A percentile compares a stretch with the other conserved stretches of the same genome.
Evolutionary conservation across 1,140 invertebrate genomes (phyloP).

Genomic region (Bombus pyrosoma): DNA sequence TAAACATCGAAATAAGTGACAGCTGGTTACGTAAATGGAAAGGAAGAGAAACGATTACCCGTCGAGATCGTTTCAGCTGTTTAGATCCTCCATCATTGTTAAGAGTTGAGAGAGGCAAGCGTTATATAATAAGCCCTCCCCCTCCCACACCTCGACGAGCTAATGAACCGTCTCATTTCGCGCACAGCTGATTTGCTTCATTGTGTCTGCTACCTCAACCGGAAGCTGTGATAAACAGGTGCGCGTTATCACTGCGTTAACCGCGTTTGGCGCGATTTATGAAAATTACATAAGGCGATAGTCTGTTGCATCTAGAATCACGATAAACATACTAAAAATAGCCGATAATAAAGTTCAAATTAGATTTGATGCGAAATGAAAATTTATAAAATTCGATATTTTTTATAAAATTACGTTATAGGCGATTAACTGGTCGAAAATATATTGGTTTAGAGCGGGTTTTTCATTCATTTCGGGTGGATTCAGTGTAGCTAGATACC

Average conservation of each 20-base stretch:
- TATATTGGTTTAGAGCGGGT: not conserved
- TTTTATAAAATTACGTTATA: not conserved
- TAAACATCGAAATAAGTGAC: too few relatives aligned
- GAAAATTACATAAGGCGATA: slow-evolving; percentile 43
- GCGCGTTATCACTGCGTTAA: slow-evolving; percentile 11
- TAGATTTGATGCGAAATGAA: not conserved
- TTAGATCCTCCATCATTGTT: not conserved
- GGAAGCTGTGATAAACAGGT: not conserved
- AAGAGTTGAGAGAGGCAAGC: not conserved
- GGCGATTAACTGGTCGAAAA: not conserved
- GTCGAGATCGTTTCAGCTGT: not conserved
- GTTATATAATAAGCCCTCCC: not conserved
- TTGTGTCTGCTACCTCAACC: slow-evolving; percentile 3
- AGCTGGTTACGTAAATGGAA: not conserved
- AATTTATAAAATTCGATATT: not conserved
- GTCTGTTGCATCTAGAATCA: not conserved
- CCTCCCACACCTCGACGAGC: not conserved
- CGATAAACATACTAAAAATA: slow-evolving; percentile 28
- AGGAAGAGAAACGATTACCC: not conserved
- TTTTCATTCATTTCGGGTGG: too few relatives aligned
- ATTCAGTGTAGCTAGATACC: too few relatives aligned
- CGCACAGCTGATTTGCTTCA: not conserved
- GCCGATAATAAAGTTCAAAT: not conserved
- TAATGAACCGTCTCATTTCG: slow-evolving; percentile 1
- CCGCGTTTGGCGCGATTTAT: slow-evolving; percentile 33